Evolutionary conservation across 2,888 invertebrate species (phyloP), one percentile per base, ranked within the genome.

Genomic region (Tenthredo amoena): DNA sequence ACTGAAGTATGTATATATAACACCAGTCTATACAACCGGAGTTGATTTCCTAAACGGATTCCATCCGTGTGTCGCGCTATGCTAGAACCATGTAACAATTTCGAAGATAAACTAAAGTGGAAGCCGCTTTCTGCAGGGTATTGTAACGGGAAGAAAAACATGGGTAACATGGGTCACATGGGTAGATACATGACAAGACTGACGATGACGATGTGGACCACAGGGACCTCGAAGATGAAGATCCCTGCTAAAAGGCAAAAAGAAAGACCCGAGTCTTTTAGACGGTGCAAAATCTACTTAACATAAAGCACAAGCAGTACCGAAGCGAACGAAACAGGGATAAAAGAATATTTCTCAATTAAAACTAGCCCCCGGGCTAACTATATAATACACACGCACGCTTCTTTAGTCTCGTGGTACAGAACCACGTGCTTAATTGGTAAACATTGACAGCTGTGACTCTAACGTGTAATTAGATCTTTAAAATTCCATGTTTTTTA

Each of bases 401-500:
- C 26, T 74, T 21, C 21, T n/a, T 43, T 12, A 12, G 40, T n/a
- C 68, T 68, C 68, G 43, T 43, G 43, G 43, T 12, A 43, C n/a
- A 21, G 40, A 40, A 74, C 74, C 77, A 77, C 47, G 34, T 77
- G 55, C 55, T 77, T 77, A 34, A 77, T 77, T 77, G 77, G 77
- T 55, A 31, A 77, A 77, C 47, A 77, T 77, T 55, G 31, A 77
- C 50, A 74, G 72, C 26, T 74, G 72, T 74, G 43, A 74, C 72
- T 43, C 43, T 12, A 74, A 74, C 72, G 21, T 74, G 72, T 74
- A 74, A 74, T 74, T 74, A 74, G 72, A 43, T 43, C 72, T 74
- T 74, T 74, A 74, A 43, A 74, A 43, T 43, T 43, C 72, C 72
- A 4, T 43, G 10, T 21, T 74, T 74, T 43, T 74, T 10, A 43